Evolutionary conservation across 2,888 invertebrate species (phyloP), one percentile per base, ranked within the genome.

Genomic region (Shargacucullia verbasci): DNA sequence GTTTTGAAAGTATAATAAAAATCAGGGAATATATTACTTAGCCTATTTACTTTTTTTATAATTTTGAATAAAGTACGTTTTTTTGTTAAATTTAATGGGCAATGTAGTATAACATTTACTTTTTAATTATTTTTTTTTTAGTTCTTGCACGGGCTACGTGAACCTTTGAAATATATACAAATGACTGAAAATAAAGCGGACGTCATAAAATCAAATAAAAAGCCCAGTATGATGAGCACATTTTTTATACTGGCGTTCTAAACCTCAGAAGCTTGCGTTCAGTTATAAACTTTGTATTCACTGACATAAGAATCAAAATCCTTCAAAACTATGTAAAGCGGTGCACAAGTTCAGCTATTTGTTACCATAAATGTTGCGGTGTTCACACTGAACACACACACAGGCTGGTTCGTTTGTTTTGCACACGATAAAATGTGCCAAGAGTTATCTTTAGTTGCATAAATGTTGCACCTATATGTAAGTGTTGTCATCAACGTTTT

Each of bases 1-100:
- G 27, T 57, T 66, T 70, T 58, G 65, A 31, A 58, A 70, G 52
- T 63, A 39, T 39, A 70, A 70, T 52, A 44, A 25, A 20, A 54
- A 48, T 38, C 20, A 40, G 10, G 8, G 47, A 45, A 57, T 57
- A 45, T 46, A 38, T 50, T 46, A 67, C 25, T 41, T 49, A 15
- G 34, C 14, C 45, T 50, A 20, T 59, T 59, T 46, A 50, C 45
- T 38, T 10, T 38, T 4, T 20, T 20, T 20, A 20, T 3, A 20
- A 4, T 20, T 20, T 20, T 20, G 20, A 3, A 20, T 20, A n/a
- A n/a, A n/a, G n/a, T 20, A 20, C 20, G 20, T 2, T 20, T 20
- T 2, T 20, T 20, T 20, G 20, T 20, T 20, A 20, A 20, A 20
- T 20, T 3, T 20, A 20, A 20, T 4, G 20, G 20, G 2, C 4